Conservation (phyloP, 2,797 vertebrate species). For the Urophycis tenuis region DNA sequence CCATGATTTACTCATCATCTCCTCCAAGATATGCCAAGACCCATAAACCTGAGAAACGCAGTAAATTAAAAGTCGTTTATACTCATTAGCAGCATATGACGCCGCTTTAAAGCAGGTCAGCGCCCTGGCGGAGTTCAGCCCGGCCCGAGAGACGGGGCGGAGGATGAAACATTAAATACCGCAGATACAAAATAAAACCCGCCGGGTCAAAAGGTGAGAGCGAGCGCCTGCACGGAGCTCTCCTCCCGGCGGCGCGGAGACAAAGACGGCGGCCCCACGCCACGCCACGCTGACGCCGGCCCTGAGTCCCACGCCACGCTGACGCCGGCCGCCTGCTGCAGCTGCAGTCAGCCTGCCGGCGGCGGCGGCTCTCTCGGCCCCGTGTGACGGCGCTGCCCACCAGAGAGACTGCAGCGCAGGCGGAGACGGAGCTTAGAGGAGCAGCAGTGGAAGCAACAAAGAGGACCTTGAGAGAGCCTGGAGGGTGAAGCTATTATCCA, state of each 20-base stretch:
- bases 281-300: neutral
- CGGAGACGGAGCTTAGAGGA: slow-evolving; percentile 34
- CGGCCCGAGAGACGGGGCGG: neutral
- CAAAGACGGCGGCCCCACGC: neutral
- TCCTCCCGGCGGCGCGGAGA: neutral
- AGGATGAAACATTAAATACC: neutral
- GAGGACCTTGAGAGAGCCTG: slow-evolving; percentile 42
- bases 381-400: neutral
- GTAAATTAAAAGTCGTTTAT: neutral
- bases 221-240: no score
- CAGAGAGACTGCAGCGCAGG: neutral
- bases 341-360: neutral
- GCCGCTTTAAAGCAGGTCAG: neutral
- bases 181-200: neutral
- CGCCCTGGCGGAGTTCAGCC: neutral
- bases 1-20: neutral
- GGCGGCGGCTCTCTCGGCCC: neutral
- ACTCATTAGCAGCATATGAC: neutral
- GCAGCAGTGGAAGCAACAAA: slow-evolving; percentile 46
- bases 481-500: slow-evolving; percentile 47
- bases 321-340: neutral
- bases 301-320: no score
- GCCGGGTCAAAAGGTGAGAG: neutral
- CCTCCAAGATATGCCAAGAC: neutral
- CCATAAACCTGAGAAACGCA: neutral